phyloP scores from a whole-genome alignment of 2,113 vertebrate genomes.

The Phalacrocorax pelagicus region DNA sequence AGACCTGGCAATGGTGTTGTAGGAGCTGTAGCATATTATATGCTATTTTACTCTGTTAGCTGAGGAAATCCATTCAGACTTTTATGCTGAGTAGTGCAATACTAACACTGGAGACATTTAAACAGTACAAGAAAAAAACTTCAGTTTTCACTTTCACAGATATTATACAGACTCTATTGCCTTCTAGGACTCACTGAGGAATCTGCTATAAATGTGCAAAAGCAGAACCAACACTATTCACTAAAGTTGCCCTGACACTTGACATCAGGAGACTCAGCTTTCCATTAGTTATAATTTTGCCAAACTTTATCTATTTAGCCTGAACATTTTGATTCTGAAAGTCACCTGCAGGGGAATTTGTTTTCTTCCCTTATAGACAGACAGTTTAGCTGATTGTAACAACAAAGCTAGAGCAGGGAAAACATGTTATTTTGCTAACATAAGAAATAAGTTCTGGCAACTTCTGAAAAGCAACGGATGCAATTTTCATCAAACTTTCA shows the following conservation, averaged over 20 bases:
- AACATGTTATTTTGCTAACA: neutral
- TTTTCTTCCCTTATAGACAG: neutral
- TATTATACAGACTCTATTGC: neutral
- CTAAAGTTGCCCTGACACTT: neutral
- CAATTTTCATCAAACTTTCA: neutral
- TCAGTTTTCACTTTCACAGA: neutral
- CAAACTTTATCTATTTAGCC: neutral
- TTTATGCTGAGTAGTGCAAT: neutral
- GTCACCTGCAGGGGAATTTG: neutral
- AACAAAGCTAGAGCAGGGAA: neutral
- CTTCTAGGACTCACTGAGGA: neutral
- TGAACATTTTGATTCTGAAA: neutral
- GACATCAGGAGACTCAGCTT: neutral
- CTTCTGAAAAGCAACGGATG: neutral
- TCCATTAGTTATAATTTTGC: neutral
- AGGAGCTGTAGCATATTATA: neutral
- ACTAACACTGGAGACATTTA: neutral
- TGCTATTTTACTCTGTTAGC: neutral
- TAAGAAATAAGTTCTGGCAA: neutral
- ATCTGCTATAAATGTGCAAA: neutral
- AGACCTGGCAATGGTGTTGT: neutral
- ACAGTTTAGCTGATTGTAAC: neutral
- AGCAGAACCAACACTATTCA: neutral
- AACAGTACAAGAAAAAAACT: neutral
- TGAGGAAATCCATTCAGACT: constrained; percentile 15